phyloP scores from a whole-genome alignment of 2,113 vertebrate genomes.

The Odobenus rosmarus region DNA sequence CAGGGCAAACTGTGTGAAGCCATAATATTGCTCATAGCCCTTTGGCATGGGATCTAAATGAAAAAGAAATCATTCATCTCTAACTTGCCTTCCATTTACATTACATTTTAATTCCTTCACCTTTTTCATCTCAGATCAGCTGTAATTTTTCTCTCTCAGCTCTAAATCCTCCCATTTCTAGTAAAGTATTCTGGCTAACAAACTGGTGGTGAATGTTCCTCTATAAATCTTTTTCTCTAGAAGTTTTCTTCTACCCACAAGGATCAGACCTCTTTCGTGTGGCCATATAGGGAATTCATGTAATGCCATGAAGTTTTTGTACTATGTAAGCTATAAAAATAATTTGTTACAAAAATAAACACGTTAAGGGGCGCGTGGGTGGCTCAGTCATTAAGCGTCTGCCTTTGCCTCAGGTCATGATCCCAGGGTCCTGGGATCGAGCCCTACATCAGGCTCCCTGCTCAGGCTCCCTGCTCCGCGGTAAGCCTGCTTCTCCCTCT shows the following conservation, averaged over 20 bases:
- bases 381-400: too few relatives aligned
- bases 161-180: not conserved
- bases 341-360: constrained; percentile 36
- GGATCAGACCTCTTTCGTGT: not conserved
- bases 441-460: too few relatives aligned
- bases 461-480: too few relatives aligned
- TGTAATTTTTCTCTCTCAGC: not conserved
- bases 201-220: not conserved
- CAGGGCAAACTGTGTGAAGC: constrained; percentile 97
- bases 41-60: constrained; percentile 93
- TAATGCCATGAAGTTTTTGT: not conserved
- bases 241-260: constrained; percentile 10
- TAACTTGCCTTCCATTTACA: not conserved
- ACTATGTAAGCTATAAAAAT: not conserved
- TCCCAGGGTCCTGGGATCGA: too few relatives aligned
- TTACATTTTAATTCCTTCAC: constrained; percentile 27
- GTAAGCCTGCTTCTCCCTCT: too few relatives aligned
- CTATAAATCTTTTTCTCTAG: not conserved
- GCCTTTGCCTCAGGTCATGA: too few relatives aligned
- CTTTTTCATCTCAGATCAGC: constrained; percentile 36
- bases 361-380: not conserved
- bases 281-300: not conserved
- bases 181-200: constrained; percentile 57
- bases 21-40: constrained; percentile 94
- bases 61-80: constrained; percentile 16